These are phyloP conservation scores for Cheracebus regulus DNA, from an alignment of 2,797 vertebrate genomes.

Conservation along the genomic window DNA sequence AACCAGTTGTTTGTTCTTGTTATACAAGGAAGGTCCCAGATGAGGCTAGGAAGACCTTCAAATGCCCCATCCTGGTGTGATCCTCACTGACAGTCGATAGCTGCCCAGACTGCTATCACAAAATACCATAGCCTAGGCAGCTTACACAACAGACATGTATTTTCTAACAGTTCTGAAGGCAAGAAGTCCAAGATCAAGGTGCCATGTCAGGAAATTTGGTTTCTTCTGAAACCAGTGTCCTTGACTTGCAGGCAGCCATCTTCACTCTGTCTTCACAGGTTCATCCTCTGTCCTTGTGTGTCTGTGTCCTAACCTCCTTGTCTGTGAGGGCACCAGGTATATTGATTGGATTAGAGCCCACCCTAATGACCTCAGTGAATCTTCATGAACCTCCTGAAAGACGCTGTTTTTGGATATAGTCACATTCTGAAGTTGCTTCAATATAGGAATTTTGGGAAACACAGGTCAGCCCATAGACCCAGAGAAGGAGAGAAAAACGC, in stretches of 20 bases:
- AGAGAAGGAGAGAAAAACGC: background rate
- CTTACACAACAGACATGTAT: background rate
- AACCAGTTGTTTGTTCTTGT: background rate
- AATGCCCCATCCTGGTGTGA: accelerated
- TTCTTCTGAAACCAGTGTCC: background rate
- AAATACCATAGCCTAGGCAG: accelerated
- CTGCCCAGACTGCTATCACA: accelerated
- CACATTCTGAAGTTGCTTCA: background rate
- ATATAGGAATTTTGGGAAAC: background rate
- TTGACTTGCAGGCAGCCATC: background rate
- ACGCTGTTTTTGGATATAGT: background rate
- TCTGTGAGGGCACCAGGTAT: background rate
- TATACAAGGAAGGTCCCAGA: background rate
- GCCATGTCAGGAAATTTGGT: background rate
- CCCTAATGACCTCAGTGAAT: background rate
- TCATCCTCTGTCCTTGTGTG: background rate
- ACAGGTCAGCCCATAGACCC: no score
- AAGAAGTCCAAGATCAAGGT: background rate
- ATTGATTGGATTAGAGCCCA: background rate
- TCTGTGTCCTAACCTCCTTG: background rate
- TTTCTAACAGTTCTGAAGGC: background rate
- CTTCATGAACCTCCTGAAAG: background rate
- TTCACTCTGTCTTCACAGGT: background rate
- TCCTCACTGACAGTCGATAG: background rate
- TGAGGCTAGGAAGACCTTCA: background rate